These are phyloP conservation scores for Marisa cornuarietis DNA, from an alignment of 1,140 invertebrate genomes.

Conservation along the genomic window DNA sequence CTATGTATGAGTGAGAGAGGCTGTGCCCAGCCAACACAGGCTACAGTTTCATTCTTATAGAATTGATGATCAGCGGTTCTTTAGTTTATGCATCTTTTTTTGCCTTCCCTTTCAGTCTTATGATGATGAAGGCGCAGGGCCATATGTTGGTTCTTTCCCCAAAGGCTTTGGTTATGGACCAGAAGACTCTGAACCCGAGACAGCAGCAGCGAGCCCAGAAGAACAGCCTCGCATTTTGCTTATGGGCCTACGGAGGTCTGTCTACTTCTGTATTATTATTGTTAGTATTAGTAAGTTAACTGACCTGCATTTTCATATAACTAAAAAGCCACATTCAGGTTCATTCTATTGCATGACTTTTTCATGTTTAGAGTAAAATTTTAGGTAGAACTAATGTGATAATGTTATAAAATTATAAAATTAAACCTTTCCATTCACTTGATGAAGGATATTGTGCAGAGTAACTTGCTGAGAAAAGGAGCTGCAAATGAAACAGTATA, in stretches of 20 bases:
- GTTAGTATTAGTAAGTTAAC: not conserved
- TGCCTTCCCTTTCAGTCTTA: slow-evolving; percentile 34
- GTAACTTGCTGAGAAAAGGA: too few relatives aligned
- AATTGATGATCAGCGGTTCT: too few relatives aligned
- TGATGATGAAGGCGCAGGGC: slow-evolving; percentile 23
- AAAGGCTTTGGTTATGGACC: slow-evolving; percentile 92
- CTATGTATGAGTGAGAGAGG: too few relatives aligned
- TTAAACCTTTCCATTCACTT: too few relatives aligned
- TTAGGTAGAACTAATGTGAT: too few relatives aligned
- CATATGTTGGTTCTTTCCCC: slow-evolving; percentile 81
- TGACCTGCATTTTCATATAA: not conserved
- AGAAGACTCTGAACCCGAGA: slow-evolving; percentile 80
- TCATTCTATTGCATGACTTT: too few relatives aligned
- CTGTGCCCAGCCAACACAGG: too few relatives aligned
- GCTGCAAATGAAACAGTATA: too few relatives aligned
- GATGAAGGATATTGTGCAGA: too few relatives aligned
- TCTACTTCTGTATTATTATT: not conserved
- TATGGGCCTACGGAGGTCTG: slow-evolving; percentile 91
- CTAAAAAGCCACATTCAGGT: not conserved
- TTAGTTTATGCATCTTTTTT: not conserved
- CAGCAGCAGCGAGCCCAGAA: slow-evolving; percentile 40
- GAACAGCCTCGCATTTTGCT: slow-evolving; percentile 85
- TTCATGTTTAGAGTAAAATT: too few relatives aligned
- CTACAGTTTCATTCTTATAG: too few relatives aligned
- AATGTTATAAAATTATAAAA: too few relatives aligned